These are phyloP conservation scores for Drosophila santomea DNA, from an alignment of 1,140 invertebrate genomes.

Conservation along the genomic window DNA sequence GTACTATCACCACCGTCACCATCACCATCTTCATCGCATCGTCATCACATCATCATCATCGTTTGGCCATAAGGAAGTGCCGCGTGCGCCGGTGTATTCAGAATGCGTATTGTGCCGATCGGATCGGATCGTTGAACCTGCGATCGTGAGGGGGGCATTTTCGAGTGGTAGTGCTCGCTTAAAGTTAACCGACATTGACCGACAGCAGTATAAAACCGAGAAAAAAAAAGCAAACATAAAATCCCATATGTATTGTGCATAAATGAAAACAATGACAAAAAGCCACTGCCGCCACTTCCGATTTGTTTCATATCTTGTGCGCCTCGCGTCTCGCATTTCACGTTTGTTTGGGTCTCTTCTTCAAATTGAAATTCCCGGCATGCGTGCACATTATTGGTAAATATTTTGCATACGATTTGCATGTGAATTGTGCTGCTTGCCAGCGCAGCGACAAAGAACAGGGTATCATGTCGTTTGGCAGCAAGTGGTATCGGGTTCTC, in stretches of 20 bases:
- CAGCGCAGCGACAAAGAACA: background rate
- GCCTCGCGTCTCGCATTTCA: constrained; percentile 36
- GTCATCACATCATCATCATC: no score
- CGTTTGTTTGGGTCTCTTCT: constrained; percentile 28
- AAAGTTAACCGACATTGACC: constrained; percentile 77
- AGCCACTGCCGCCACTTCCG: constrained; percentile 72
- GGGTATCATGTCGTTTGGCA: constrained; percentile 3
- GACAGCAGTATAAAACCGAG: constrained; percentile 53
- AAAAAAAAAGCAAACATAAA: background rate
- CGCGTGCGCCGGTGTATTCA: constrained; percentile 11
- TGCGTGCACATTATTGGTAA: constrained; percentile 60
- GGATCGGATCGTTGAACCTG: constrained; percentile 63
- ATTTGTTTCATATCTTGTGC: constrained; percentile 37
- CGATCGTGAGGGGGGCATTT: constrained; percentile 38
- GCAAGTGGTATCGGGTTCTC: background rate
- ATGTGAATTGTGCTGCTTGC: constrained; percentile 24
- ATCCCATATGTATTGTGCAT: constrained; percentile 32
- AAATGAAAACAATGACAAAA: constrained; percentile 72
- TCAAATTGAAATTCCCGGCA: constrained; percentile 62
- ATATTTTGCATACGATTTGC: constrained; percentile 61
- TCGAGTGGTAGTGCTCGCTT: constrained; percentile 44
- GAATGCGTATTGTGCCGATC: constrained; percentile 29
- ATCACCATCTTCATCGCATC: background rate
- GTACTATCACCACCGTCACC: background rate
- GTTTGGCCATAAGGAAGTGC: constrained; percentile 15